These are phyloP conservation scores for Stomatorhinus ivindoensis DNA, from an alignment of 2,113 vertebrate genomes.

Conservation along the genomic window DNA sequence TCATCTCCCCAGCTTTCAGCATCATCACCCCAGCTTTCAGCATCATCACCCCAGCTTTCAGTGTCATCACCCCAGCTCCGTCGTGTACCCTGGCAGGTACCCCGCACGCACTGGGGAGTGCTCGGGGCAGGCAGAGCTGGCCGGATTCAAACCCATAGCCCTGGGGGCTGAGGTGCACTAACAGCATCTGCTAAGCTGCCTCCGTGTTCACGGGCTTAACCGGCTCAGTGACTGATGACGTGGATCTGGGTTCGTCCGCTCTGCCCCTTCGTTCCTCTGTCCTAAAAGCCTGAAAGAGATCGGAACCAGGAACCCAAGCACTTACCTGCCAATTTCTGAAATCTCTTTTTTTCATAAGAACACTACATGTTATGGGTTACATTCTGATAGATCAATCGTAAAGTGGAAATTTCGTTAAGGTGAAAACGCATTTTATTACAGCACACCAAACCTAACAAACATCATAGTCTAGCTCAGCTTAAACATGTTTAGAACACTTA, in stretches of 20 bases:
- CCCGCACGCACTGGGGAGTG: background rate
- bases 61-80: background rate
- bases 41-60: too few relatives aligned
- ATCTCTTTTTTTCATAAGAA: background rate
- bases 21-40: too few relatives aligned
- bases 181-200: background rate
- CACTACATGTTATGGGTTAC: too few relatives aligned
- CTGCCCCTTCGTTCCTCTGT: background rate
- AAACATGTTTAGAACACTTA: too few relatives aligned
- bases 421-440: too few relatives aligned
- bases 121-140: background rate
- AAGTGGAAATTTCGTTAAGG: too few relatives aligned
- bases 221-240: background rate
- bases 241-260: background rate
- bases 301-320: background rate
- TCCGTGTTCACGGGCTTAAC: background rate
- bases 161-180: background rate
- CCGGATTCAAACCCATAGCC: background rate
- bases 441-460: too few relatives aligned
- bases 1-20: too few relatives aligned
- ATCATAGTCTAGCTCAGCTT: too few relatives aligned
- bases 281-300: background rate
- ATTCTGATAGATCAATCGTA: too few relatives aligned
- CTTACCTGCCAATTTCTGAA: background rate
- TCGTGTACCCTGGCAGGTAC: background rate